Evolutionary conservation across 2,113 vertebrate species (phyloP).

Genomic region (Laticauda laticaudata): DNA sequence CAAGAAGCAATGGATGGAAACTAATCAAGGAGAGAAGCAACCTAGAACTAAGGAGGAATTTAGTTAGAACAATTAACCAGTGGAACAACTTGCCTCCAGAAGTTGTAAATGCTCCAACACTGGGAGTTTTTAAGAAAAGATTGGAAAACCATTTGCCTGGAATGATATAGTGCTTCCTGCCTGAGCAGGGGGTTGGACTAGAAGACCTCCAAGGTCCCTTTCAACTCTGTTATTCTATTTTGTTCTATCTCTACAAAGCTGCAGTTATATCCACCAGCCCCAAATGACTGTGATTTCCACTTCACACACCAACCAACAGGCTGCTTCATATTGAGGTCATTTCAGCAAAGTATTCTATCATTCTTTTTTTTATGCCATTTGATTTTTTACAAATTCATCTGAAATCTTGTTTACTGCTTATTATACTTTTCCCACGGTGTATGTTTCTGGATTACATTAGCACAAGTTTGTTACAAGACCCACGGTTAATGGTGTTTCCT

Average conservation of each 20-base stretch:
- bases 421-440: slow-evolving; percentile 19
- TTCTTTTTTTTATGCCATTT: not conserved
- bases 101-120: too few relatives aligned
- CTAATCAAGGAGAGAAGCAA: too few relatives aligned
- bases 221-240: too few relatives aligned
- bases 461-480: not conserved
- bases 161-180: too few relatives aligned
- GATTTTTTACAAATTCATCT: not conserved
- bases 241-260: not conserved
- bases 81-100: too few relatives aligned
- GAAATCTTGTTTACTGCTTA: not conserved
- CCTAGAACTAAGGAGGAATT: too few relatives aligned
- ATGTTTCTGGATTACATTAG: slow-evolving; percentile 38
- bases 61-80: too few relatives aligned
- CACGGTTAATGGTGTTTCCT: slow-evolving; percentile 14
- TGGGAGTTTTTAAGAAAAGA: too few relatives aligned
- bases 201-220: too few relatives aligned
- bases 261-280: not conserved
- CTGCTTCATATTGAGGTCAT: not conserved
- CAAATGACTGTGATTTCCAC: not conserved
- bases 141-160: too few relatives aligned
- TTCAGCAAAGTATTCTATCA: not conserved
- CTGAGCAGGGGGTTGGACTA: too few relatives aligned
- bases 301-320: not conserved
- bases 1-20: too few relatives aligned